Evolutionary conservation across 2,888 invertebrate genomes (phyloP).

Genomic region (Cetonia aurata): DNA sequence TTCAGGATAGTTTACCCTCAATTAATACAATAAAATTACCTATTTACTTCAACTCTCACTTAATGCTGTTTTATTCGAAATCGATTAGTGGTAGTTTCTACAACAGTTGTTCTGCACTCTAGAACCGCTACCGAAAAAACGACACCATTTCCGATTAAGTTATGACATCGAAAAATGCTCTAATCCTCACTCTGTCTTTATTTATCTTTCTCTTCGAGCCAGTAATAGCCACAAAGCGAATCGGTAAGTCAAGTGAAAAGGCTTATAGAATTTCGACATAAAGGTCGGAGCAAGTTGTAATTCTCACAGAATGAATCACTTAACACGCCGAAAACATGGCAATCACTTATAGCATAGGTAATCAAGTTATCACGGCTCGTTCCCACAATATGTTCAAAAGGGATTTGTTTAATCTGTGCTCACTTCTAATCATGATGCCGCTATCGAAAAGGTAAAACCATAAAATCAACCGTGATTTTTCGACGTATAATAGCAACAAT

Average conservation of each 20-base stretch:
- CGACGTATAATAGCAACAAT: not conserved
- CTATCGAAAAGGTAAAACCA: not conserved
- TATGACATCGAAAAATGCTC: not conserved
- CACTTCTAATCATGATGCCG: not conserved
- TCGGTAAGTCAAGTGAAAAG: not conserved
- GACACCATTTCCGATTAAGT: not conserved
- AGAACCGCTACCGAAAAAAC: not conserved
- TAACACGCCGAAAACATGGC: slow-evolving; percentile 11
- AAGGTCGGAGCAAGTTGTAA: not conserved
- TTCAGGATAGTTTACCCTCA: too few relatives aligned
- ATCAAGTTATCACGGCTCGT: slow-evolving; percentile 9
- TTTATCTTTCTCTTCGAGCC: not conserved
- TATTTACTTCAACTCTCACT: too few relatives aligned
- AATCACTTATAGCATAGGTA: slow-evolving; percentile 5
- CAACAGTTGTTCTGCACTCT: slow-evolving; percentile 1
- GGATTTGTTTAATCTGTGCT: slow-evolving; percentile 1
- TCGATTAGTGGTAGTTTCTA: slow-evolving; percentile 1
- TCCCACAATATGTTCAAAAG: not conserved
- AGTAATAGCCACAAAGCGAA: not conserved
- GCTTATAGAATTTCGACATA: slow-evolving; percentile 3
- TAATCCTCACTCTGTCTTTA: slow-evolving; percentile 4
- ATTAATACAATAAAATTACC: too few relatives aligned
- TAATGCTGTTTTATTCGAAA: not conserved
- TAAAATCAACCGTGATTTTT: not conserved
- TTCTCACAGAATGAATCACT: slow-evolving; percentile 9